phyloP scores from a whole-genome alignment of 2,797 vertebrate species.

The Anisognathus igniventris region DNA sequence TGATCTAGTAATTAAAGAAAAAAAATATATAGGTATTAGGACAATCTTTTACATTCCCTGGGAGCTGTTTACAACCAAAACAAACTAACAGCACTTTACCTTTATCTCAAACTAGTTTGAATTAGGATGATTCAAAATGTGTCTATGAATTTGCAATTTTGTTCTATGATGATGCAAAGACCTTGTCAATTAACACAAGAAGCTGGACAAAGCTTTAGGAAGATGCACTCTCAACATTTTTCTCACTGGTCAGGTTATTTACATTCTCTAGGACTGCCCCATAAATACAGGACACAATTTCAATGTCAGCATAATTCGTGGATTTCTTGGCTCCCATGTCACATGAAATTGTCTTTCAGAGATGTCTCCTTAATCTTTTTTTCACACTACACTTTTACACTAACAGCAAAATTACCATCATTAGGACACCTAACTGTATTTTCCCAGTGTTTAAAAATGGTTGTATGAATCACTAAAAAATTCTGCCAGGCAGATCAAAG shows the following conservation, averaged over 20 bases:
- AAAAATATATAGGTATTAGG: not conserved
- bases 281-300: not conserved
- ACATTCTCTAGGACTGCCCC: not conserved
- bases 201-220: not conserved
- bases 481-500: not conserved
- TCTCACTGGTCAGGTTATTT: not conserved
- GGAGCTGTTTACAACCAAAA: not conserved
- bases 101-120: not conserved
- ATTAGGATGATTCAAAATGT: not conserved
- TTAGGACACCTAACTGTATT: slow-evolving; percentile 19
- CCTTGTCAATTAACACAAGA: not conserved
- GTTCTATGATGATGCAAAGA: not conserved
- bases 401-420: not conserved
- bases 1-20: not conserved
- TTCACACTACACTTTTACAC: not conserved
- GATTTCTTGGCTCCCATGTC: not conserved
- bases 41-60: not conserved
- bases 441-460: slow-evolving; percentile 10
- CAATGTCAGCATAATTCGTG: not conserved
- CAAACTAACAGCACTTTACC: not conserved
- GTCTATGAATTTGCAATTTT: not conserved
- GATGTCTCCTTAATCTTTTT: not conserved
- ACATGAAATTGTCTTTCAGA: not conserved
- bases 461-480: not conserved
- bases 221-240: not conserved